phyloP scores from a whole-genome alignment of 1,140 invertebrate genomes.

The Anoplolepis gracilipes region DNA sequence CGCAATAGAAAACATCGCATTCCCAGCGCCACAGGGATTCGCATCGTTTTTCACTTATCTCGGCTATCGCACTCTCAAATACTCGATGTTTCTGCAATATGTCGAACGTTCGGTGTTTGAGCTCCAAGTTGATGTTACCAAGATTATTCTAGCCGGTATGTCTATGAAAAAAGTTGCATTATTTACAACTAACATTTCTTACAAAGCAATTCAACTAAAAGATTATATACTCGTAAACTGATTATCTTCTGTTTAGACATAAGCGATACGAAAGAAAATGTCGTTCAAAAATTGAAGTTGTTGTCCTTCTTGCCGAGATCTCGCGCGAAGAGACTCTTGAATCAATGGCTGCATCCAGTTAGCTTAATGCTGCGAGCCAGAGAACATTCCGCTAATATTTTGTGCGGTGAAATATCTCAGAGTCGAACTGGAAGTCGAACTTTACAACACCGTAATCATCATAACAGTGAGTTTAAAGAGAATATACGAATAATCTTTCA shows the following conservation, averaged over 20 bases:
- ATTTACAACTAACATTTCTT: conserved; percentile 1
- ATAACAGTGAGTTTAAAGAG: conserved; percentile 77
- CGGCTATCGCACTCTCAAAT: conserved; percentile 91
- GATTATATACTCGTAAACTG: not conserved
- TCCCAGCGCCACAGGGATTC: conserved; percentile 94
- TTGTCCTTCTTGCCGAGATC: conserved; percentile 91
- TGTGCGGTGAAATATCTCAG: conserved; percentile 88
- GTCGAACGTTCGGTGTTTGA: conserved; percentile 93
- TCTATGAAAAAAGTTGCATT: conserved; percentile 3
- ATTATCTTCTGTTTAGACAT: conserved; percentile 86
- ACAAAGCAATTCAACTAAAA: not conserved
- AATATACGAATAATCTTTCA: conserved; percentile 14
- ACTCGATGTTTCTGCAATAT: conserved; percentile 92
- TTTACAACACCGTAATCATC: conserved; percentile 80
- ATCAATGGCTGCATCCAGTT: conserved; percentile 92
- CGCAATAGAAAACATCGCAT: conserved; percentile 92
- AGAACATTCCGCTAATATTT: conserved; percentile 92
- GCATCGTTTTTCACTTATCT: conserved; percentile 95
- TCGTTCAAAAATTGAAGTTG: conserved; percentile 90
- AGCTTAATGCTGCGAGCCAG: conserved; percentile 92
- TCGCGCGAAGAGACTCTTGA: conserved; percentile 91
- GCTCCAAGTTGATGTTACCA: conserved; percentile 94
- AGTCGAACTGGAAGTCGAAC: conserved; percentile 79
- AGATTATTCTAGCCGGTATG: conserved; percentile 92
- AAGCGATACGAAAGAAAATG: conserved; percentile 88